Conservation (phyloP, 2,888 invertebrate species). For the Apodemia mormo region DNA sequence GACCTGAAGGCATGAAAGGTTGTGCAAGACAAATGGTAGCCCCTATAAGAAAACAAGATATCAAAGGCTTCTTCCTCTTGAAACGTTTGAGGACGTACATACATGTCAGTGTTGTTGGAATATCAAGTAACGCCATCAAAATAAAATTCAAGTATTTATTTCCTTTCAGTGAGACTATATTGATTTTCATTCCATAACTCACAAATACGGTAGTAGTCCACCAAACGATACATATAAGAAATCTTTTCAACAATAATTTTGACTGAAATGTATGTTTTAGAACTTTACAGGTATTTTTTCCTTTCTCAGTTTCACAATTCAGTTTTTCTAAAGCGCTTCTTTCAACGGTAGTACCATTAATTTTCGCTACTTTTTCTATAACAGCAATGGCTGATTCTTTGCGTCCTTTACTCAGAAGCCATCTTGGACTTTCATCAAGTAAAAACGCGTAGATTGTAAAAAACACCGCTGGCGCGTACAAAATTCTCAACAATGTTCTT, state of each 20-base stretch:
- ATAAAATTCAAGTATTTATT: slow-evolving; percentile 90
- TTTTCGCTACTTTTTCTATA: slow-evolving; percentile 82
- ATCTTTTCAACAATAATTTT: slow-evolving; percentile 53
- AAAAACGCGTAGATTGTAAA: slow-evolving; percentile 85
- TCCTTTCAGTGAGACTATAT: slow-evolving; percentile 87
- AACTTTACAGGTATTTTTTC: slow-evolving; percentile 45
- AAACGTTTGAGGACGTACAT: slow-evolving; percentile 77
- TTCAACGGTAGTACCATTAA: slow-evolving; percentile 58
- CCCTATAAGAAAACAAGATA: slow-evolving; percentile 83
- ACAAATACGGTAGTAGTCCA: slow-evolving; percentile 87
- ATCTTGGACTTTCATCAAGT: slow-evolving; percentile 89
- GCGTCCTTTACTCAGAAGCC: slow-evolving; percentile 86
- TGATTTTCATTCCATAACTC: slow-evolving; percentile 89
- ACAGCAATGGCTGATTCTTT: slow-evolving; percentile 83
- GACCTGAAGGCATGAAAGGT: slow-evolving; percentile 81
- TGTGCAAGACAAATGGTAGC: slow-evolving; percentile 83
- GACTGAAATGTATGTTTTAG: slow-evolving; percentile 61
- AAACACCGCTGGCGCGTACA: slow-evolving; percentile 86
- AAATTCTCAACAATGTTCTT: slow-evolving; percentile 83
- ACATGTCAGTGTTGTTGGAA: slow-evolving; percentile 81
- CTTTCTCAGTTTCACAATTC: slow-evolving; percentile 46
- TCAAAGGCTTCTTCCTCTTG: slow-evolving; percentile 83
- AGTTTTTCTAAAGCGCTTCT: slow-evolving; percentile 50
- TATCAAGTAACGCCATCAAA: slow-evolving; percentile 76
- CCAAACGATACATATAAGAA: slow-evolving; percentile 65